Percentiles rank a stretch among this genome's conserved stretches.
Evolutionary conservation across 2,888 invertebrate genomes (phyloP).

Genomic region (Pelosia muscerda): DNA sequence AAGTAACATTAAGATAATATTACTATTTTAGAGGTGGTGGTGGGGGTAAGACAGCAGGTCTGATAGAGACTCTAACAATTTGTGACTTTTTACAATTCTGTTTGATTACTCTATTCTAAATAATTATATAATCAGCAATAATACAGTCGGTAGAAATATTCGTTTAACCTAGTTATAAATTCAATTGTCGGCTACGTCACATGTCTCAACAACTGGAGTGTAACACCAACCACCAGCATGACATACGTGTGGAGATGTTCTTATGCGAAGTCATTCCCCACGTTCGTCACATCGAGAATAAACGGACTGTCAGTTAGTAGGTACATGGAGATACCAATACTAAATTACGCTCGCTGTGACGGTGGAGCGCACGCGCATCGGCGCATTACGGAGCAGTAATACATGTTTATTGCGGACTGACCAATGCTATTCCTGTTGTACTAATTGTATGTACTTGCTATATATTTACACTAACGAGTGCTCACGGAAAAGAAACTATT

Average conservation of each 20-base stretch:
- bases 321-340: not conserved
- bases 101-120: too few species aligned
- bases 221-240: not conserved
- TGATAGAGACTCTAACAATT: too few species aligned
- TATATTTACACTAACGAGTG: slow-evolving; percentile 10
- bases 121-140: too few species aligned
- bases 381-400: slow-evolving; percentile 7
- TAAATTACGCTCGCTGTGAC: not conserved
- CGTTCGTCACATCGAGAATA: slow-evolving; percentile 1
- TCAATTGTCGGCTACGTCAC: too few species aligned
- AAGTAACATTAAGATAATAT: too few species aligned
- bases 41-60: too few species aligned
- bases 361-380: not conserved
- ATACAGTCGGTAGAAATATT: too few species aligned
- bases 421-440: not conserved
- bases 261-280: not conserved
- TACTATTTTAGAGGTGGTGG: too few species aligned
- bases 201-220: too few species aligned
- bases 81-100: too few species aligned
- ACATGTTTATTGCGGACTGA: slow-evolving; percentile 19
- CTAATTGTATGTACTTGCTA: slow-evolving; percentile 3
- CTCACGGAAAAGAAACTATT: slow-evolving; percentile 8
- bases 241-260: not conserved
- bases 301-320: not conserved
- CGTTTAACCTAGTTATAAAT: too few species aligned